Conservation (phyloP, 2,113 vertebrate genomes). For the Thalassoma bifasciatum region DNA sequence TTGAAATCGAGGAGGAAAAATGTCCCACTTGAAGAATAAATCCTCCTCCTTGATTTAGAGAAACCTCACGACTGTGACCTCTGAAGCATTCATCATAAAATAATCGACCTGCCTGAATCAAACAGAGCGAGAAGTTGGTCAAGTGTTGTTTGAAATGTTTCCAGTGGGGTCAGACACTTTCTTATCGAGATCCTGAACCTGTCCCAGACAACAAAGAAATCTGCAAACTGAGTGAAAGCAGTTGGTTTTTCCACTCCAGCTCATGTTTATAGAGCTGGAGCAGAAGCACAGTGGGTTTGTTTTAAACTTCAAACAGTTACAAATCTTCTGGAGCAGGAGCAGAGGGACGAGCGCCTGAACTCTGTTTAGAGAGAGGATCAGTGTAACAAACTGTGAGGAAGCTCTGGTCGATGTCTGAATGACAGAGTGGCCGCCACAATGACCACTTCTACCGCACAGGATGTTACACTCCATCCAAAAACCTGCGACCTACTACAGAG, state of each 20-base stretch:
- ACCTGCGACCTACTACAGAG: neutral
- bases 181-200: neutral
- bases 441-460: neutral
- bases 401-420: neutral
- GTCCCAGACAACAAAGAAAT: neutral
- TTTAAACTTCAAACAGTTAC: neutral
- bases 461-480: neutral
- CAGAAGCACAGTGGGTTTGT: neutral
- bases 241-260: neutral
- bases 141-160: neutral
- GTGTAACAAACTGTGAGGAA: neutral
- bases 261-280: neutral
- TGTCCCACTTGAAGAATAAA: neutral
- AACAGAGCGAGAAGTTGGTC: neutral
- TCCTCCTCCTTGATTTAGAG: neutral
- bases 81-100: constrained; percentile 1
- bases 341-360: neutral
- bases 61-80: neutral
- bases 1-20: neutral
- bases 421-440: neutral
- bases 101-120: neutral
- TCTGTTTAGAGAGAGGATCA: neutral
- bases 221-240: neutral
- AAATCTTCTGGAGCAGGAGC: neutral
- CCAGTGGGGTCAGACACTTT: neutral